phyloP scores from a whole-genome alignment of 2,113 vertebrate genomes.

The Gymnorhina tibicen region DNA sequence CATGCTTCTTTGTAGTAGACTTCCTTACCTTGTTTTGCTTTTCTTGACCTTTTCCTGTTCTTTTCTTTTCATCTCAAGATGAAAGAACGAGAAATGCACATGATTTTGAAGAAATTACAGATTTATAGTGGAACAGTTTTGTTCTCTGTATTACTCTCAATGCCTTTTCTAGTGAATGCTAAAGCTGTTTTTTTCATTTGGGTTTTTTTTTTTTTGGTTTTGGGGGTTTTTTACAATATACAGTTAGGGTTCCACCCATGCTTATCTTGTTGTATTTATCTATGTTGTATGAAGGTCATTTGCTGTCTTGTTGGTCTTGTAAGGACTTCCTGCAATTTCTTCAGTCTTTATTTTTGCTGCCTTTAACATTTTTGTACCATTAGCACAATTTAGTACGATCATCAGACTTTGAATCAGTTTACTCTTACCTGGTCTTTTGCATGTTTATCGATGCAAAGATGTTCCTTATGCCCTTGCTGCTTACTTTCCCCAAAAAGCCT shows the following conservation, averaged over 20 bases:
- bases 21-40: neutral
- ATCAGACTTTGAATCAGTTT: neutral
- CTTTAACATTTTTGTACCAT: neutral
- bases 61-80: neutral
- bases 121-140: neutral
- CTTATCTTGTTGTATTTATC: neutral
- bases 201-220: neutral
- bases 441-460: neutral
- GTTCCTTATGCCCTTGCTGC: neutral
- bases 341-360: neutral
- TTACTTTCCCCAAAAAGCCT: neutral
- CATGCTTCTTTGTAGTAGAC: neutral
- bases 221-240: neutral
- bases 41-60: neutral
- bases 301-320: neutral
- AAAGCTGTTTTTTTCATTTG: neutral
- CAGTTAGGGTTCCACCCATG: neutral
- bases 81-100: neutral
- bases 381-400: neutral
- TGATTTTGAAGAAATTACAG: neutral
- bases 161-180: neutral
- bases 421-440: neutral
- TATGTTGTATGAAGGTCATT: rapidly evolving
- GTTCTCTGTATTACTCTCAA: neutral
- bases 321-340: neutral